Evolutionary conservation across 2,797 vertebrate species (phyloP), one percentile per base, ranked within the genome.

Genomic region (Oreortyx pictus): DNA sequence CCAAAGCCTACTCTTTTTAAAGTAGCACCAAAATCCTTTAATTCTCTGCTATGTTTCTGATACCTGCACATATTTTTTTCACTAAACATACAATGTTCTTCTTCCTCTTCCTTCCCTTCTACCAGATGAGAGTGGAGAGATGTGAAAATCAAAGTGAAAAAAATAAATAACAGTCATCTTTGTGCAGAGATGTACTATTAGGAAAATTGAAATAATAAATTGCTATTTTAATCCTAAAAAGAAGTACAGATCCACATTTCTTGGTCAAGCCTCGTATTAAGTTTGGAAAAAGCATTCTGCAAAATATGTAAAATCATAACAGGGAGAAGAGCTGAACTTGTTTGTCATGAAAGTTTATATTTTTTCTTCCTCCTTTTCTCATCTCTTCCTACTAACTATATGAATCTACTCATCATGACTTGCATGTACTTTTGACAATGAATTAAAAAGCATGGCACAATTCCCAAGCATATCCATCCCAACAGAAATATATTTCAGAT

Each of bases 401-500:
- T 25, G 57, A 65, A 65, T 61, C 54, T 71, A 18, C 31, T 65
- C 11, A 64, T 33, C 75, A 80, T 56, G 65, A 62, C 54, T 87
- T 78, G 61, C 91, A 90, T 11, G 0, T 82, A 92, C 79, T 39
- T 60, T 54, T 68, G 72, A 91, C 72, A 66, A 80, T 80, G 16
- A 92, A 91, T 92, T 92, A 33, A 88, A 91, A 82, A 80, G 27
- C 43, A 18, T 54, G 65, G 33, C 83, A 59, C 50, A 67, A 82
- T 85, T 91, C 60, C 78, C 70, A 87, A 89, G 82, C 72, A 90
- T 85, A 95, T 86, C 67, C 44, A 80, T 74, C 74, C 61, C 83
- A 75, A 75, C 49, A 74, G 90, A 86, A 80, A 57, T 37, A 46
- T 76, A 85, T 90, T 92, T 94, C 83, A 91, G 57, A 77, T 92